These are phyloP conservation scores for Colaptes auratus DNA, from an alignment of 2,113 vertebrate species.

Conservation along the genomic window DNA sequence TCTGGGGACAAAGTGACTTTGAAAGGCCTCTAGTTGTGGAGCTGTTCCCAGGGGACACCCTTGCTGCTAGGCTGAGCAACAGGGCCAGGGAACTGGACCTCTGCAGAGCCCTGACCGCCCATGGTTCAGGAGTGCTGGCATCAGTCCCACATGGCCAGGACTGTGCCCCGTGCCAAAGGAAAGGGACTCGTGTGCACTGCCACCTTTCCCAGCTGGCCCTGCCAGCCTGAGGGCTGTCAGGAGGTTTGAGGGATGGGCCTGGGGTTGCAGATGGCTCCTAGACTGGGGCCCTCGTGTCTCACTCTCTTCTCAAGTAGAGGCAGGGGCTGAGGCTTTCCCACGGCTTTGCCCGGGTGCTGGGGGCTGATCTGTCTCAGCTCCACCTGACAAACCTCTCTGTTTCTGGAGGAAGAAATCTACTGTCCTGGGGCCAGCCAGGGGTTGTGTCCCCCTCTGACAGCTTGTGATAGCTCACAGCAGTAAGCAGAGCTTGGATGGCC, in stretches of 20 bases:
- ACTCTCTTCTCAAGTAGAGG: not conserved
- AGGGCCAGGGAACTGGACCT: not conserved
- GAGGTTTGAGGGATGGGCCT: not conserved
- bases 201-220: not conserved
- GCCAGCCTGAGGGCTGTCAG: not conserved
- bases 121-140: not conserved
- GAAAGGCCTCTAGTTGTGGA: not conserved
- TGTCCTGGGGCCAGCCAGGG: not conserved
- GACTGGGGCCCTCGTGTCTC: not conserved
- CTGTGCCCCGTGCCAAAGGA: not conserved
- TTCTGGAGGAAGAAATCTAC: not conserved
- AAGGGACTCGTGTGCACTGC: not conserved
- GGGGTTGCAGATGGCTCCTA: not conserved
- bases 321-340: not conserved
- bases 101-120: not conserved
- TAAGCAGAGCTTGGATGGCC: not conserved
- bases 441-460: not conserved
- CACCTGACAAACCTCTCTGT: not conserved
- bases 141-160: not conserved
- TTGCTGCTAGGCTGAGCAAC: not conserved
- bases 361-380: not conserved
- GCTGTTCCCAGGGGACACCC: accelerated
- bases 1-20: not conserved
- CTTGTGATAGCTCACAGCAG: not conserved
- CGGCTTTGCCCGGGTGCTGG: not conserved